phyloP scores from a whole-genome alignment of 1,140 invertebrate genomes.

The Bombus impatiens region DNA sequence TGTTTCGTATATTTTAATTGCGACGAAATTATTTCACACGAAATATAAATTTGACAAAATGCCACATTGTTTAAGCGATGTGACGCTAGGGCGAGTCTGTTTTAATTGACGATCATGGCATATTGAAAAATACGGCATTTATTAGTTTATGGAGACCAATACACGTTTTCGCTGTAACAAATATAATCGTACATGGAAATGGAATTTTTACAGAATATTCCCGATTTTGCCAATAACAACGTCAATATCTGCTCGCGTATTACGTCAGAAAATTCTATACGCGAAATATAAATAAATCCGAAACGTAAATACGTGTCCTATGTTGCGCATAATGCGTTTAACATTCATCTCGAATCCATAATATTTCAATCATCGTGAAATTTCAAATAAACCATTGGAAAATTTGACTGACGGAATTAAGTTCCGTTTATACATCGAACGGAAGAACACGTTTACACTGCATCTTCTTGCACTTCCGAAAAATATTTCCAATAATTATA shows the following conservation, averaged over 20 bases:
- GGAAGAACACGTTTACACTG: not conserved
- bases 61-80: not conserved
- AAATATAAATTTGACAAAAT: not conserved
- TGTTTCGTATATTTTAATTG: not conserved
- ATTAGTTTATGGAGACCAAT: not conserved
- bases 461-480: not conserved
- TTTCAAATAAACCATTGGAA: not conserved
- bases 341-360: not conserved
- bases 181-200: not conserved
- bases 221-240: not conserved
- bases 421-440: not conserved
- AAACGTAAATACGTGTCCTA: not conserved
- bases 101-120: not conserved
- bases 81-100: not conserved
- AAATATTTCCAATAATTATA: too few species aligned
- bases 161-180: not conserved
- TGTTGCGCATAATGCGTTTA: not conserved
- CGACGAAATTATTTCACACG: not conserved
- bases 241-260: not conserved
- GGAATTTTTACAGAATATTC: not conserved
- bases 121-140: conserved; percentile 7
- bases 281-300: not conserved
- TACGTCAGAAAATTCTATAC: not conserved
- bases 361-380: not conserved
- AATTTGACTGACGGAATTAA: not conserved